Conservation (phyloP, 2,888 invertebrate species). For the Leptinotarsa juncta region DNA sequence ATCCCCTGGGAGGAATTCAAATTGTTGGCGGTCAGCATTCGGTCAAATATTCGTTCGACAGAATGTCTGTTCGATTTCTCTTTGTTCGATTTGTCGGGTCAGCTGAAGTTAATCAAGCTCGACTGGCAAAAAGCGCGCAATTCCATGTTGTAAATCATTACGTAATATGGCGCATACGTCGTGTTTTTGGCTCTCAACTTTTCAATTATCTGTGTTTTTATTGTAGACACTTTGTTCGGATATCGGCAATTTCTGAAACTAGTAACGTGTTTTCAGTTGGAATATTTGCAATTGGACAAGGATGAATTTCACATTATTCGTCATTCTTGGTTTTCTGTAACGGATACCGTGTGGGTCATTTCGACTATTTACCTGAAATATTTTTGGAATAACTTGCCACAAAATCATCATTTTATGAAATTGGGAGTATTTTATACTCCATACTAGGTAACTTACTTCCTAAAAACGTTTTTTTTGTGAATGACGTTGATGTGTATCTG, state of each 20-base stretch:
- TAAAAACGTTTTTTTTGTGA: no score
- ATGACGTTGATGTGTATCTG: no score
- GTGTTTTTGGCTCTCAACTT: conserved; percentile 45
- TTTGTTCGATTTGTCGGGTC: conserved; percentile 60
- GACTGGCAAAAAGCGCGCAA: conserved; percentile 53
- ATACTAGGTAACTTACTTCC: no score
- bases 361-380: no score
- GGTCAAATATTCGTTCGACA: conserved; percentile 42
- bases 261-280: neutral
- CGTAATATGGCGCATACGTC: conserved; percentile 46
- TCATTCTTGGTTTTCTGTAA: neutral
- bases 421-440: no score
- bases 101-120: conserved; percentile 60
- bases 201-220: conserved; percentile 41
- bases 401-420: no score
- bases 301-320: neutral
- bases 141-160: conserved; percentile 53
- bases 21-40: conserved; percentile 24
- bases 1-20: conserved; percentile 18
- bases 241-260: conserved; percentile 9
- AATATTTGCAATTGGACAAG: neutral
- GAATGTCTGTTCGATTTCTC: conserved; percentile 44
- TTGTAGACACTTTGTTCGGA: conserved; percentile 39
- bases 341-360: no score
- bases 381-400: no score